phyloP scores from a whole-genome alignment of 2,888 invertebrate genomes.

The Seira sanloemensis region DNA sequence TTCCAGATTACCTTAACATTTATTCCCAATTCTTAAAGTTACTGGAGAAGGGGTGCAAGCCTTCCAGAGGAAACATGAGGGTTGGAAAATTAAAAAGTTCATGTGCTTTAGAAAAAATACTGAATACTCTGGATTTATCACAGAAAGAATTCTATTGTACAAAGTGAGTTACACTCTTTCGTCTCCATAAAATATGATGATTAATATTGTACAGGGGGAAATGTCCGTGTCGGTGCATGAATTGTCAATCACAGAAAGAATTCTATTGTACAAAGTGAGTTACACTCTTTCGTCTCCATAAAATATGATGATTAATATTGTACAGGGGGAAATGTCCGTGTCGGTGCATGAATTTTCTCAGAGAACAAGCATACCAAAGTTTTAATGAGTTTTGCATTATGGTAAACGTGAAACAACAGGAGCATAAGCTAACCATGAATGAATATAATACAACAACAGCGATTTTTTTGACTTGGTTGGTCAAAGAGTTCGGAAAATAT shows the following conservation, averaged over 20 bases:
- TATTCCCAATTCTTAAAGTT: neutral
- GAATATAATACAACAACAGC: conserved; percentile 4
- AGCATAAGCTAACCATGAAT: neutral
- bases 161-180: neutral
- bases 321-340: conserved; percentile 33
- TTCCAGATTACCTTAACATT: neutral
- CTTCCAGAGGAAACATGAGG: neutral
- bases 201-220: neutral
- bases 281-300: neutral
- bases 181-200: conserved; percentile 4
- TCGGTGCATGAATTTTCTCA: conserved; percentile 63
- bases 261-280: neutral
- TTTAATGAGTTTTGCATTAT: neutral
- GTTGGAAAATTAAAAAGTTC: conserved; percentile 2
- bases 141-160: neutral
- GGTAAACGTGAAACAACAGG: neutral
- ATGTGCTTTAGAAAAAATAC: neutral
- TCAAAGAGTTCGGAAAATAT: neutral
- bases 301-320: neutral
- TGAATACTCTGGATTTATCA: neutral
- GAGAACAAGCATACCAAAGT: neutral
- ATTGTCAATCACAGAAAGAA: conserved; percentile 23
- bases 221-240: conserved; percentile 60
- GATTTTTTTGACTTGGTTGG: no score
- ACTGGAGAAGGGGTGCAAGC: no score